phyloP scores from a whole-genome alignment of 2,888 invertebrate genomes.

The Nymphalis polychloros region DNA sequence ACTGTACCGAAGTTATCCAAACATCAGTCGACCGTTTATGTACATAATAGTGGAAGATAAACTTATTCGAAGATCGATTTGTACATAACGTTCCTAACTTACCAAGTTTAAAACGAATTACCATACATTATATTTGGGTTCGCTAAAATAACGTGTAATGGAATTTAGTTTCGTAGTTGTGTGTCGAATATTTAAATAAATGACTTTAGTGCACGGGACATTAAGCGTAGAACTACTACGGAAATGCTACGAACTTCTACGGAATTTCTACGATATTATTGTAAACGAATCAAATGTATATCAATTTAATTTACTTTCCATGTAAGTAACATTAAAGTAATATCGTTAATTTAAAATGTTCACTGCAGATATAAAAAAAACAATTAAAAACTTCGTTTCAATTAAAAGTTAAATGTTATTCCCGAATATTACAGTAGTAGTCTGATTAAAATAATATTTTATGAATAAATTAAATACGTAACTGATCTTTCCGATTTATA shows the following conservation, averaged over 20 bases:
- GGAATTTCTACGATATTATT: neutral
- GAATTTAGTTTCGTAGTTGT: neutral
- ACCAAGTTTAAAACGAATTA: slow-evolving; percentile 20
- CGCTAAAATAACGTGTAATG: neutral
- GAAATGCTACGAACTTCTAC: neutral
- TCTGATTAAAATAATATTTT: neutral
- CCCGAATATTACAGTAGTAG: no score
- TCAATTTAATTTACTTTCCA: neutral
- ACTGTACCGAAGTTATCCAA: slow-evolving; percentile 21
- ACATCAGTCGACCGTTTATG: slow-evolving; percentile 14
- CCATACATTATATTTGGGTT: slow-evolving; percentile 11
- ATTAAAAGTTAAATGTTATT: no score
- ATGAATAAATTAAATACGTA: no score
- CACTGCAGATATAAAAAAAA: no score
- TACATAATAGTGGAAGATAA: slow-evolving; percentile 50
- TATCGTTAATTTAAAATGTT: no score
- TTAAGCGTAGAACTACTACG: slow-evolving; percentile 2
- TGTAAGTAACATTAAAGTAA: no score
- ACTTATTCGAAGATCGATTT: slow-evolving; percentile 57
- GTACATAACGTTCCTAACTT: slow-evolving; percentile 4
- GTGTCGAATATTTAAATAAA: neutral
- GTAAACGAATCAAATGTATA: neutral
- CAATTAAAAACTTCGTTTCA: no score
- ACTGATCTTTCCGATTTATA: no score
- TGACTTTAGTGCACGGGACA: neutral